These are phyloP conservation scores for Cranoglanis bouderius DNA, from an alignment of 2,113 vertebrate species.

Conservation along the genomic window DNA sequence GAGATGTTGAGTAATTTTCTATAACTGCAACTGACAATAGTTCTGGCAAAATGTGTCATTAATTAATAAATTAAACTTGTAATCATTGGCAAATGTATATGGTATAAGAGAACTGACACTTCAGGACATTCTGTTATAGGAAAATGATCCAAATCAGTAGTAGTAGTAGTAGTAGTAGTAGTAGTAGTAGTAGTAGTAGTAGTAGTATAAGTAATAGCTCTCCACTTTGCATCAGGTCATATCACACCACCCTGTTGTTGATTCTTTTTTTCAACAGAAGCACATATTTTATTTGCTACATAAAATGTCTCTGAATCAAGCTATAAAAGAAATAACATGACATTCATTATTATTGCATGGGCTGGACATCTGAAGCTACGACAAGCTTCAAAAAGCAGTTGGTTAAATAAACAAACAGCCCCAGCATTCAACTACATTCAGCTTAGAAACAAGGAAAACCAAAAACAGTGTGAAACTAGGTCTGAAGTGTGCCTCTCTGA, in stretches of 20 bases:
- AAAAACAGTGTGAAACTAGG: neutral
- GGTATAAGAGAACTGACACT: neutral
- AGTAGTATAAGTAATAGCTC: neutral
- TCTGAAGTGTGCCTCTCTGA: constrained; percentile 8
- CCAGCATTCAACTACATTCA: neutral
- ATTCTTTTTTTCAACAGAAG: neutral
- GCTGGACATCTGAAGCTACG: neutral
- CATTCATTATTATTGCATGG: neutral
- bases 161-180: neutral
- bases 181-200: neutral
- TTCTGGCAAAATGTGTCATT: neutral
- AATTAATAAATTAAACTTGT: neutral
- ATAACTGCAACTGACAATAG: neutral
- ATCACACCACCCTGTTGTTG: neutral
- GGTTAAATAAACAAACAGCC: neutral
- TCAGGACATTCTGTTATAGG: neutral
- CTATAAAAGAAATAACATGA: neutral
- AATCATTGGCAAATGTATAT: neutral
- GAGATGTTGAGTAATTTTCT: too few species aligned
- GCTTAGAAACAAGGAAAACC: neutral
- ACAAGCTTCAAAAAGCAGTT: neutral
- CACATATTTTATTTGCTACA: neutral
- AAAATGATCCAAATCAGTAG: neutral
- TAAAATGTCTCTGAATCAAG: neutral
- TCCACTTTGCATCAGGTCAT: neutral